Percentiles rank a stretch among this genome's conserved stretches.
These are phyloP conservation scores for Lomographa bimaculata DNA, from an alignment of 2,888 invertebrate species.

Conservation along the genomic window DNA sequence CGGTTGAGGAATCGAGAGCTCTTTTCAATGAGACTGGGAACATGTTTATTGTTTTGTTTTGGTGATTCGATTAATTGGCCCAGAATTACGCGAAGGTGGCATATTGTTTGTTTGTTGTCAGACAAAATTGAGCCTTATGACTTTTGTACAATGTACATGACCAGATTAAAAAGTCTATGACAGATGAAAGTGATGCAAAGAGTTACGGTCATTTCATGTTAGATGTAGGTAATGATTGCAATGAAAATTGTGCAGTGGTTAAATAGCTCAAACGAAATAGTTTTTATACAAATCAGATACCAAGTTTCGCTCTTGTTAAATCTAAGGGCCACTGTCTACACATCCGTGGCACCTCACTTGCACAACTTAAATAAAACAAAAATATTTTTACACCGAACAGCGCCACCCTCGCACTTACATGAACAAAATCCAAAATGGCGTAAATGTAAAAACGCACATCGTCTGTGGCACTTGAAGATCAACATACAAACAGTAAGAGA, in stretches of 20 bases:
- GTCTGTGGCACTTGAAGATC: constrained; percentile 63
- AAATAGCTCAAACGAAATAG: too few species aligned
- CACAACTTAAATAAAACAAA: constrained; percentile 32
- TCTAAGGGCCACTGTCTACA: constrained; percentile 20
- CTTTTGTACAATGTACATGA: too few species aligned
- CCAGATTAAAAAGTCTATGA: too few species aligned
- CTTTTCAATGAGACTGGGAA: constrained; percentile 65
- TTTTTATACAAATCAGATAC: too few species aligned
- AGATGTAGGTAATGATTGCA: too few species aligned
- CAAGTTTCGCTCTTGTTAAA: constrained; percentile 16
- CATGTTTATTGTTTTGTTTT: constrained; percentile 63
- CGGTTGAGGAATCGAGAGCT: constrained; percentile 62
- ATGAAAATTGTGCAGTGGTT: too few species aligned
- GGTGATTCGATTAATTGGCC: constrained; percentile 27
- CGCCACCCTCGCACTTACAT: constrained; percentile 57
- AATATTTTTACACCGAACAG: constrained; percentile 33
- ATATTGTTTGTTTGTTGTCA: too few species aligned
- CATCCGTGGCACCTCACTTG: constrained; percentile 23
- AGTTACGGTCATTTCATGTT: too few species aligned
- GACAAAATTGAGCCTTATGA: too few species aligned
- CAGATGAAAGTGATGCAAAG: too few species aligned
- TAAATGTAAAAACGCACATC: constrained; percentile 75
- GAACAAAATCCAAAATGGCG: constrained; percentile 75
- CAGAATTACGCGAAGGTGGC: background rate
- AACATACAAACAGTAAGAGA: constrained; percentile 11